Base-by-base conservation (phyloP, 1,140 invertebrate species). In the Eupristina koningsbergeri region DNA sequence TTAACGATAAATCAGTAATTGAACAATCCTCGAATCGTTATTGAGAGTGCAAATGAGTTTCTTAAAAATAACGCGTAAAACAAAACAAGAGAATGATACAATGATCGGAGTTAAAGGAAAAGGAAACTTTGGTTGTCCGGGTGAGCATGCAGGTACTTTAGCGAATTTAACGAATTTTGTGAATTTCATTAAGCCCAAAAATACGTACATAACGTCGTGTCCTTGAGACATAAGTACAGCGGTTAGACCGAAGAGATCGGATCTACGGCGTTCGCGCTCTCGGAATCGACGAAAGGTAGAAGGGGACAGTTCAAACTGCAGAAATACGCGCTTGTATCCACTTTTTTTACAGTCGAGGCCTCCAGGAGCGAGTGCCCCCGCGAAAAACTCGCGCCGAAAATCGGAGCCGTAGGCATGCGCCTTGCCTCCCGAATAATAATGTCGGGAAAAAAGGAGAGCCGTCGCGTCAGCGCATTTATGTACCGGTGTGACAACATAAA, bases 401-500 rank as follows among this genome's bases (percentile, higher is more conserved):
- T n/a, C 0, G 9, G n/a, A 26, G 7, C 73, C 45, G 36, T n/a
- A 34, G 13, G 41, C 69, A 77, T 53, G 50, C 34, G 74, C 50
- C 6, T 50, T 36, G 75, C 53, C n/a, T 31, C 19, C 2, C 47
- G 50, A 61, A 61, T 77, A 34, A 75, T 13, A 50, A 50, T 50
- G 11, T 15, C 7, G 36, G 22, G 22, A 71, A 63, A 3, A 22
- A 8, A 5, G 26, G 31, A 22, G 47, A 22, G 39, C n/a, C 39
- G 71, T 39, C 61, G 61, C 63, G 74, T 83, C 61, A 77, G 74
- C 81, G 41, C 58, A 75, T 81, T n/a, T 64, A 74, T 69, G 26
- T 69, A 15, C 19, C 61, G 58, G 47, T 67, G 34, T 50, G 64
- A 50, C 80, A 63, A 9, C 69, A 69, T 75, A 77, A 83, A 83